A percentile compares a stretch with the other conserved stretches of the same genome.
Evolutionary conservation across 2,797 vertebrate species (phyloP).

Genomic region (Acrossocheilus fasciatus): DNA sequence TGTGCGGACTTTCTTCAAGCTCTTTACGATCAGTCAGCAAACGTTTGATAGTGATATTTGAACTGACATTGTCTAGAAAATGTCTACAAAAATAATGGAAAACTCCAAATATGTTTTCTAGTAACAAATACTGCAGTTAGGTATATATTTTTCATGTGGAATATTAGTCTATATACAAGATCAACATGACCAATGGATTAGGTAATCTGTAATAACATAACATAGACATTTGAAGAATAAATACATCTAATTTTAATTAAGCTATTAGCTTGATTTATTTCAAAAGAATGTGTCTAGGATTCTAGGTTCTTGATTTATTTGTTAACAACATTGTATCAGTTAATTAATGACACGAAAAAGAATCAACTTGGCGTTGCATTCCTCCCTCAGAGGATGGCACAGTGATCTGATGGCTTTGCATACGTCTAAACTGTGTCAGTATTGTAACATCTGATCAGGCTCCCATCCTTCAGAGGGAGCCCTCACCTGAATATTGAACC

Average conservation of each 20-base stretch:
- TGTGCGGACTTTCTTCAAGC: no score
- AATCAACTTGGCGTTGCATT: constrained; percentile 7
- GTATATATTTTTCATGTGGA: no score
- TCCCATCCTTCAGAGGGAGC: no score
- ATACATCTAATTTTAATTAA: no score
- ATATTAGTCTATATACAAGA: no score
- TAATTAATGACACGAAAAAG: background rate
- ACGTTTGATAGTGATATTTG: background rate
- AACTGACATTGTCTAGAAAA: background rate
- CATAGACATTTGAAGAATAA: no score
- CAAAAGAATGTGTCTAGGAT: background rate
- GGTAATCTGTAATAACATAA: no score
- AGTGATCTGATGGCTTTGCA: constrained; percentile 18
- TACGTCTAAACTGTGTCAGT: background rate
- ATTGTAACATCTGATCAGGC: background rate
- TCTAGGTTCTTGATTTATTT: background rate
- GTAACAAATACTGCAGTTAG: background rate
- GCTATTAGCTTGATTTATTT: background rate
- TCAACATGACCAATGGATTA: no score
- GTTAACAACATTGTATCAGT: background rate
- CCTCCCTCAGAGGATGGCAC: background rate
- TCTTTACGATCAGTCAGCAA: background rate
- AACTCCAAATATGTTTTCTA: background rate
- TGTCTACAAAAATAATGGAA: background rate
- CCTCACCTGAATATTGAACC: no score